Conservation (phyloP, 2,888 invertebrate genomes). For the Perithous albicinctus region DNA sequence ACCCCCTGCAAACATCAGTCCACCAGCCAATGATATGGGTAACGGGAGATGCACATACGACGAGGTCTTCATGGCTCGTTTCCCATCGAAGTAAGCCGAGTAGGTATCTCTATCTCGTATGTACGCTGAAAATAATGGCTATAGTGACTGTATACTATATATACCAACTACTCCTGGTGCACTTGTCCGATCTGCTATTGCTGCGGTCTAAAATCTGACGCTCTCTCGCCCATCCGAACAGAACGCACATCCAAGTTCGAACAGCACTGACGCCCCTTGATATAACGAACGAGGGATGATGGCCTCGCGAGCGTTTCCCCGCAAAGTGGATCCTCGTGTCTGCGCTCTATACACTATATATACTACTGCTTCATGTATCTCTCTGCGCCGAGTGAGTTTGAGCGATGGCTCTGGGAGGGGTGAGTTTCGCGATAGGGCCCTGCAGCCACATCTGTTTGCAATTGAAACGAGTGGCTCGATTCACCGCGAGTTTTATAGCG, state of each 20-base stretch:
- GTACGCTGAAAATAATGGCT: constrained; percentile 69
- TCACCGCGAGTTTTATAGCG: constrained; percentile 74
- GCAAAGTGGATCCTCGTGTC: constrained; percentile 72
- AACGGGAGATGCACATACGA: constrained; percentile 80
- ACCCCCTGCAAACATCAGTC: constrained; percentile 31
- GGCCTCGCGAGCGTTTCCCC: constrained; percentile 70
- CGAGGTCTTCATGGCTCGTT: constrained; percentile 82
- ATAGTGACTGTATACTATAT: constrained; percentile 50
- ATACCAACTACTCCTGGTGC: constrained; percentile 66
- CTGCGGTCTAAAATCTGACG: constrained; percentile 81
- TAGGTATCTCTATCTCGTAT: constrained; percentile 63
- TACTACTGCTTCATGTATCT: constrained; percentile 65
- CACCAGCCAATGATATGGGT: constrained; percentile 67
- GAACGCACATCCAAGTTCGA: constrained; percentile 22
- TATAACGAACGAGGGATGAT: constrained; percentile 68
- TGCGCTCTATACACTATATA: constrained; percentile 9
- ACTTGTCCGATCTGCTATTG: constrained; percentile 77
- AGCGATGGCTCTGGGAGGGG: constrained; percentile 76
- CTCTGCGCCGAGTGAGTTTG: constrained; percentile 78
- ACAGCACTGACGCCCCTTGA: constrained; percentile 68
- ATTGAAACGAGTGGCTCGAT: constrained; percentile 81
- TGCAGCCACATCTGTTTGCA: constrained; percentile 82
- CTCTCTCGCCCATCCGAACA: constrained; percentile 69
- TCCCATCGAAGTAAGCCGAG: constrained; percentile 72
- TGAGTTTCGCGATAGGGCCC: constrained; percentile 65